phyloP scores from a whole-genome alignment of 30 jellyfish, hydroid and myxozoan species.

The Sanderia malayensis region DNA sequence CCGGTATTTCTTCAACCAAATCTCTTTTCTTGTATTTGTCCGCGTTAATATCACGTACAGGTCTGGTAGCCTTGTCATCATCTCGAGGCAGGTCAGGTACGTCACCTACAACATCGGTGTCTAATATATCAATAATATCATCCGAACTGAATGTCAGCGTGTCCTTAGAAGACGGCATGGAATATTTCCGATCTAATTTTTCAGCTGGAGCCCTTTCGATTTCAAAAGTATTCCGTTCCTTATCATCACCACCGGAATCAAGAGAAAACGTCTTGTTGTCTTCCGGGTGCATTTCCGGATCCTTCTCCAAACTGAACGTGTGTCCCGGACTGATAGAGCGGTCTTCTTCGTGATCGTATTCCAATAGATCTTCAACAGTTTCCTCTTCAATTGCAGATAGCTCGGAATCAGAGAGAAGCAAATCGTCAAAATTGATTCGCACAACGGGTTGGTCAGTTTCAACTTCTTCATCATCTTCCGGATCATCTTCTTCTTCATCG shows the following conservation, averaged over 20 bases:
- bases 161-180: conserved; percentile 43
- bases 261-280: conserved; percentile 27
- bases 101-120: conserved; percentile 55
- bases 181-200: conserved; percentile 19
- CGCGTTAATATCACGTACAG: background rate
- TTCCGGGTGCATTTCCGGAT: background rate
- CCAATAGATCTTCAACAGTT: conserved; percentile 55
- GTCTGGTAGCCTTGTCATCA: conserved; percentile 5
- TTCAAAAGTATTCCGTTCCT: conserved; percentile 12
- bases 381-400: conserved; percentile 91
- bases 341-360: conserved; percentile 37
- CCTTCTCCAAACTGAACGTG: background rate
- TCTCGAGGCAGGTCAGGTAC: conserved; percentile 86
- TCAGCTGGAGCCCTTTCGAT: conserved; percentile 10
- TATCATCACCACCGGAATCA: conserved; percentile 21
- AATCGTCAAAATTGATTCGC: conserved; percentile 16
- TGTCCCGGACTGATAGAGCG: conserved; percentile 11
- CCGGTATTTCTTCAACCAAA: background rate
- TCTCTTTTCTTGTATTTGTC: background rate
- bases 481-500: too few relatives aligned
- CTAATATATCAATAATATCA: conserved; percentile 57
- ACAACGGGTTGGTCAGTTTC: conserved; percentile 21
- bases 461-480: conserved; percentile 47
- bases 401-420: conserved; percentile 65
- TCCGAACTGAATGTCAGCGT: conserved; percentile 56